Evolutionary conservation across 2,888 invertebrate genomes (phyloP).

Genomic region (Congeria kusceri): DNA sequence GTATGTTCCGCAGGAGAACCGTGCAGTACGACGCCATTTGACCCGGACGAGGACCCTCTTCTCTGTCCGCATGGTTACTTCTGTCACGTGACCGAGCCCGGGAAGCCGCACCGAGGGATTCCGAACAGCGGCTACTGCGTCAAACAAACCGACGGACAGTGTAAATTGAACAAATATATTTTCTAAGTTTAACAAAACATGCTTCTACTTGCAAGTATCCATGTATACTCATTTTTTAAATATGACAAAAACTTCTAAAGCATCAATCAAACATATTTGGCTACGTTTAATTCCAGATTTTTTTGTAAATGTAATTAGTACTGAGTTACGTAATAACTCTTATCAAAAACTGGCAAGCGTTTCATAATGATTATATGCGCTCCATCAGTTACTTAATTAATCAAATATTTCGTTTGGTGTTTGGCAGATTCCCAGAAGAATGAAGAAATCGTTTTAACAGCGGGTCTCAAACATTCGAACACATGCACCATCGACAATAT

Average conservation of each 20-base stretch:
- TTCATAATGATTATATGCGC: too few relatives aligned
- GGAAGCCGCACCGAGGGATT: slow-evolving; percentile 69
- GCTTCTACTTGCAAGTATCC: too few relatives aligned
- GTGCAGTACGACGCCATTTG: slow-evolving; percentile 75
- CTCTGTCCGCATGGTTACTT: slow-evolving; percentile 82
- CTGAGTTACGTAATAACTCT: too few relatives aligned
- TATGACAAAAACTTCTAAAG: too few relatives aligned
- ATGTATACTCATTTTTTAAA: too few relatives aligned
- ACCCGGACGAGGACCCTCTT: slow-evolving; percentile 78
- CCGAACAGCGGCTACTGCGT: slow-evolving; percentile 81
- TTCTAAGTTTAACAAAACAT: too few relatives aligned
- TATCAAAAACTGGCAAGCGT: too few relatives aligned
- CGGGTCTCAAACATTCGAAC: slow-evolving; percentile 38
- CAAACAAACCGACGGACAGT: slow-evolving; percentile 66
- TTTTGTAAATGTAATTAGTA: too few relatives aligned
- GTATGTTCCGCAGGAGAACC: slow-evolving; percentile 64
- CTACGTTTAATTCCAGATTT: too few relatives aligned
- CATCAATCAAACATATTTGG: too few relatives aligned
- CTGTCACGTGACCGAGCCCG: slow-evolving; percentile 77
- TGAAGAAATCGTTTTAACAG: slow-evolving; percentile 29
- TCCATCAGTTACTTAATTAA: too few relatives aligned
- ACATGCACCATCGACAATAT: slow-evolving; percentile 64
- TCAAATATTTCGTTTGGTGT: too few relatives aligned
- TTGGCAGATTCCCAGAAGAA: slow-evolving; percentile 33
- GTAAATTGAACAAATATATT: slow-evolving; percentile 27